Percentiles rank a stretch among this genome's conserved stretches.
phyloP scores from a whole-genome alignment of 2,888 invertebrate genomes.

The Stictocephala bisonia region DNA sequence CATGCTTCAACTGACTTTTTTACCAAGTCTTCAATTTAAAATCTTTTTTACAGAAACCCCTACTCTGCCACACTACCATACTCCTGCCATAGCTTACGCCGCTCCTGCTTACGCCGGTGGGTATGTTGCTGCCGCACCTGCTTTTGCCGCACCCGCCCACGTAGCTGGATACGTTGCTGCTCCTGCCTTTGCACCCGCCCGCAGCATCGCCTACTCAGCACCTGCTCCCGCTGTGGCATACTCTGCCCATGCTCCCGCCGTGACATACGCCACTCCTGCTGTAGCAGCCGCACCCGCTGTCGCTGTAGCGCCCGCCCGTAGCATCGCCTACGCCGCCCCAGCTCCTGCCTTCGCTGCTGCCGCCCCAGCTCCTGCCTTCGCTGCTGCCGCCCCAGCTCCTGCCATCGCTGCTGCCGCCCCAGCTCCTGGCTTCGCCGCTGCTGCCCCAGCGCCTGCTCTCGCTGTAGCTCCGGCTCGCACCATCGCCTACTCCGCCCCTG shows the following conservation, averaged over 20 bases:
- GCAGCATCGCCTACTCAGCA: too few species aligned
- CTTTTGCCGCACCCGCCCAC: too few species aligned
- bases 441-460: neutral
- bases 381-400: neutral
- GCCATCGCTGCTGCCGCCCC: neutral
- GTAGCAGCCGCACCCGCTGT: neutral
- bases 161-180: too few species aligned
- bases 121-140: too few species aligned
- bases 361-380: neutral
- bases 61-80: too few species aligned
- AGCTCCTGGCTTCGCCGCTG: neutral
- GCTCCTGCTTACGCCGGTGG: too few species aligned
- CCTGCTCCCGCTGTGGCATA: slow-evolving; percentile 61
- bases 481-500: neutral
- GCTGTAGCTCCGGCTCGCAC: neutral
- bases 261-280: neutral
- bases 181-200: too few species aligned
- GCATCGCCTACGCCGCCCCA: slow-evolving; percentile 61
- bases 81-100: too few species aligned
- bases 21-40: too few species aligned
- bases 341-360: slow-evolving; percentile 63
- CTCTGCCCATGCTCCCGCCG: neutral
- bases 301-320: neutral
- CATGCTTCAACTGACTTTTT: too few species aligned
- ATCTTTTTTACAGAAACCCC: too few species aligned